Evolutionary conservation across 2,888 invertebrate genomes (phyloP).

Genomic region (Sphaerophoria taeniata): DNA sequence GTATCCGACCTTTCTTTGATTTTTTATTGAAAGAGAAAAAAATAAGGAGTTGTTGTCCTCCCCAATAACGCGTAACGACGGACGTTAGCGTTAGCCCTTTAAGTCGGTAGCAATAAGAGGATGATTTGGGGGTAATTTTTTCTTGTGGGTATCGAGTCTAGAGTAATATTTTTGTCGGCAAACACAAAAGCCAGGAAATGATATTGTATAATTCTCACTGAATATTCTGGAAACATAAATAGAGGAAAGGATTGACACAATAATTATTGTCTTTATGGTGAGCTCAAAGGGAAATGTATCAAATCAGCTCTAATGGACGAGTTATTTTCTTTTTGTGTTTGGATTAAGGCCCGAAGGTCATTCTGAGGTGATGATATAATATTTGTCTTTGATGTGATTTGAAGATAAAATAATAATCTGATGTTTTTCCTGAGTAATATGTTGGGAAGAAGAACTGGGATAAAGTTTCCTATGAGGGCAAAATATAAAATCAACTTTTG

Average conservation of each 20-base stretch:
- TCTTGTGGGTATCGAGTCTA: background rate
- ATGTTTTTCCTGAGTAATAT: too few species aligned
- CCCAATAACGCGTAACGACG: background rate
- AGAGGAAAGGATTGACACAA: slow-evolving; percentile 34
- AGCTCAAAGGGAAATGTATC: slow-evolving; percentile 34
- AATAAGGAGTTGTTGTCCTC: slow-evolving; percentile 32
- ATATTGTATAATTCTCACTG: slow-evolving; percentile 45
- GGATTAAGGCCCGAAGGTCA: background rate
- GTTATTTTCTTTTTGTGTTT: background rate
- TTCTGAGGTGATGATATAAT: slow-evolving; percentile 37
- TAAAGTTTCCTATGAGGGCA: too few species aligned
- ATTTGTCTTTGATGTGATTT: slow-evolving; percentile 3
- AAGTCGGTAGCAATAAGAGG: slow-evolving; percentile 43
- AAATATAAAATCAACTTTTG: too few species aligned
- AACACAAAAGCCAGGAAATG: slow-evolving; percentile 62
- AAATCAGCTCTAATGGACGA: slow-evolving; percentile 42
- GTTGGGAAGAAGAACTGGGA: too few species aligned
- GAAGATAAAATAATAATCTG: background rate
- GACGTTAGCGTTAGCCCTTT: background rate
- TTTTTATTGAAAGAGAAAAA: background rate
- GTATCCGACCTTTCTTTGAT: slow-evolving; percentile 5
- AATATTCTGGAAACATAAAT: slow-evolving; percentile 27
- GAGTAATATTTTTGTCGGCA: slow-evolving; percentile 47
- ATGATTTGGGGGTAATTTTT: background rate
- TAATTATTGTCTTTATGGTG: slow-evolving; percentile 46